A percentile compares a stretch with the other conserved stretches of the same genome.
Evolutionary conservation across 2,888 invertebrate genomes (phyloP).

Genomic region (Pollenia angustigena): DNA sequence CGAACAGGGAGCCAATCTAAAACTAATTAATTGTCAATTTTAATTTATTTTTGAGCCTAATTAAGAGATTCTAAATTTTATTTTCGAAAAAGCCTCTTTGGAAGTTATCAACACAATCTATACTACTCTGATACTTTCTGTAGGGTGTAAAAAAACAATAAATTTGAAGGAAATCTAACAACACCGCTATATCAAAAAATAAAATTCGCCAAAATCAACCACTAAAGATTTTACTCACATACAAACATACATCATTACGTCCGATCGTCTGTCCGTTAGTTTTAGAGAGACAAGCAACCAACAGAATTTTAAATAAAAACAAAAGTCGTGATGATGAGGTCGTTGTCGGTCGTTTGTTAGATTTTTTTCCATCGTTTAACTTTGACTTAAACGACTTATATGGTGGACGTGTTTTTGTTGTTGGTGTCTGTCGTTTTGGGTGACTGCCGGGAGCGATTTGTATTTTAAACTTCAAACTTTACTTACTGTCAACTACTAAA

Average conservation of each 20-base stretch:
- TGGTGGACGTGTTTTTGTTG: conserved; percentile 40
- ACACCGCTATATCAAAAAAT: conserved; percentile 40
- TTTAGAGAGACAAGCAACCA: conserved; percentile 40
- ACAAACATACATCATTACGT: background rate
- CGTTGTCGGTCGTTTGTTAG: conserved; percentile 68
- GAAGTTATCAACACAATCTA: too few relatives aligned
- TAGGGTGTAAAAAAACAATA: conserved; percentile 10
- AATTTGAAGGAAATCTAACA: background rate
- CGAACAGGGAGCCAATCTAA: too few relatives aligned
- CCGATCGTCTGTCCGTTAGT: background rate
- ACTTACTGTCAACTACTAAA: conserved; percentile 55
- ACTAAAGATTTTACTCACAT: conserved; percentile 14
- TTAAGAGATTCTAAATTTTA: too few relatives aligned
- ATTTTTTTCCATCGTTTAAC: conserved; percentile 60
- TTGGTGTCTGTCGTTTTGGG: conserved; percentile 18
- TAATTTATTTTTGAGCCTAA: too few relatives aligned
- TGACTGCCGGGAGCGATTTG: conserved; percentile 69
- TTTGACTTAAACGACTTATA: conserved; percentile 66
- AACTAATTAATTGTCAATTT: too few relatives aligned
- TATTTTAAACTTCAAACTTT: conserved; percentile 65
- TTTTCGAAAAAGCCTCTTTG: too few relatives aligned
- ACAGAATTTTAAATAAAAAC: conserved; percentile 68
- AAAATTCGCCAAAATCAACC: conserved; percentile 6
- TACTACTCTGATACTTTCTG: background rate
- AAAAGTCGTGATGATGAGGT: conserved; percentile 74